A percentile compares a stretch with the other conserved stretches of the same genome.
These are phyloP conservation scores for Drosophila eugracilis DNA, from an alignment of 1,140 invertebrate genomes.

Conservation along the genomic window DNA sequence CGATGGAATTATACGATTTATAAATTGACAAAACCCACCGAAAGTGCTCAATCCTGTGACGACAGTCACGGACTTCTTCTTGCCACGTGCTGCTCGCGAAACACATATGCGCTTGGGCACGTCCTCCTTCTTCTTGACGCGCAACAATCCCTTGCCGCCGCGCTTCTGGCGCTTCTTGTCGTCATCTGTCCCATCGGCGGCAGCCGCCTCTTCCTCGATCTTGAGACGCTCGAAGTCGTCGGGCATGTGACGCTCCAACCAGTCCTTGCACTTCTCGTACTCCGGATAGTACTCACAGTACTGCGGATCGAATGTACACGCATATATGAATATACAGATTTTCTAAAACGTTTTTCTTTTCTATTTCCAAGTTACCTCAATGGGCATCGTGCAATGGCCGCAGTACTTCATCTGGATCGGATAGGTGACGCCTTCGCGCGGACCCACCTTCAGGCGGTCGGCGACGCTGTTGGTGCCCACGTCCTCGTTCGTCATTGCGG, in stretches of 20 bases:
- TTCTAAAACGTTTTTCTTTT: no score
- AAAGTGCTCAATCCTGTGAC: constrained; percentile 95
- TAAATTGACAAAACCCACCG: constrained; percentile 86
- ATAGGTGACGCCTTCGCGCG: constrained; percentile 87
- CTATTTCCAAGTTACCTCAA: constrained; percentile 89
- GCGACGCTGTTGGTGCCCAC: constrained; percentile 44
- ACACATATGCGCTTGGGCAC: constrained; percentile 95
- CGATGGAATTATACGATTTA: not conserved
- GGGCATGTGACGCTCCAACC: constrained; percentile 97
- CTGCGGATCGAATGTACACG: constrained; percentile 84
- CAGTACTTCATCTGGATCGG: constrained; percentile 96
- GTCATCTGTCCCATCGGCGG: constrained; percentile 89
- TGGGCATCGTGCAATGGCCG: constrained; percentile 97
- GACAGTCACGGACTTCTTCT: constrained; percentile 99
- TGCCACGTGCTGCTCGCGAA: constrained; percentile 96
- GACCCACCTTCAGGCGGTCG: constrained; percentile 74
- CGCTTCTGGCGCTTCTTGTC: constrained; percentile 96
- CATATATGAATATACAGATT: not conserved
- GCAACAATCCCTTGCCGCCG: constrained; percentile 95
- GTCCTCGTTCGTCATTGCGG: constrained; percentile 62
- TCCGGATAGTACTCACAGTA: constrained; percentile 99
- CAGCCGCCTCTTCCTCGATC: constrained; percentile 87
- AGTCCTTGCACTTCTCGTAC: constrained; percentile 98
- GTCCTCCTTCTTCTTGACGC: constrained; percentile 94
- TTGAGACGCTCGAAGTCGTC: constrained; percentile 94